A percentile compares a stretch with the other conserved stretches of the same genome.
These are phyloP conservation scores for Mnemiopsis leidyi DNA, from an alignment of 37 sponge, comb jelly and placozoan species.

Conservation along the genomic window DNA sequence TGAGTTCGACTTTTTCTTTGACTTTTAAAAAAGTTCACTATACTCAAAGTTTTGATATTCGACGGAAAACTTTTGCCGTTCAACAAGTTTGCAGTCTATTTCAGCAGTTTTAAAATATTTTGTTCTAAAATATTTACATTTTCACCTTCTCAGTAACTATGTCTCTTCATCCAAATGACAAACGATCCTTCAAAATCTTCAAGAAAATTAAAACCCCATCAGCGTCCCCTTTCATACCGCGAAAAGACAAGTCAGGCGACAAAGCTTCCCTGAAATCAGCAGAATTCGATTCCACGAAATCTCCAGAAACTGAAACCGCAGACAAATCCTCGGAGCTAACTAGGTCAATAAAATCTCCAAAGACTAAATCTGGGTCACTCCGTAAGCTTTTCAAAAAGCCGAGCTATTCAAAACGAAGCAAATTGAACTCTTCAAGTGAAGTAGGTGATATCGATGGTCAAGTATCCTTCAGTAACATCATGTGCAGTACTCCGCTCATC, in stretches of 20 bases:
- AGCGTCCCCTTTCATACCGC: background rate
- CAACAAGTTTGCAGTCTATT: no score
- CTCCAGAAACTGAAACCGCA: background rate
- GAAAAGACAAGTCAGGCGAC: slow-evolving; percentile 19
- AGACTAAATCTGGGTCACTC: background rate
- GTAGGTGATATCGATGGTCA: background rate
- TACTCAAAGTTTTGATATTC: no score
- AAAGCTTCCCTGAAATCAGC: slow-evolving; percentile 13
- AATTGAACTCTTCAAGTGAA: background rate
- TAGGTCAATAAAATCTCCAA: background rate
- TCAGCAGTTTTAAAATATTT: no score
- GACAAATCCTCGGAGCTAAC: background rate
- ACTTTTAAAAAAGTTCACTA: no score
- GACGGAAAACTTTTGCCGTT: no score
- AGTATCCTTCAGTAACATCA: slow-evolving; percentile 1
- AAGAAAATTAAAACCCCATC: background rate
- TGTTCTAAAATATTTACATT: background rate
- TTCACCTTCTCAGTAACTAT: background rate
- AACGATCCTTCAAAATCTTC: slow-evolving; percentile 60
- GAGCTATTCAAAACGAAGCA: background rate
- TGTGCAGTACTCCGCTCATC: background rate
- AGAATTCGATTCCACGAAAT: background rate
- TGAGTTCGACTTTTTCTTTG: no score
- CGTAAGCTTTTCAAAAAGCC: slow-evolving; percentile 23
- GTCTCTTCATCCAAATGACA: slow-evolving; percentile 19